Evolutionary conservation across 2,888 invertebrate genomes (phyloP), one percentile per base, ranked within the genome.

Genomic region (Hesperia comma): DNA sequence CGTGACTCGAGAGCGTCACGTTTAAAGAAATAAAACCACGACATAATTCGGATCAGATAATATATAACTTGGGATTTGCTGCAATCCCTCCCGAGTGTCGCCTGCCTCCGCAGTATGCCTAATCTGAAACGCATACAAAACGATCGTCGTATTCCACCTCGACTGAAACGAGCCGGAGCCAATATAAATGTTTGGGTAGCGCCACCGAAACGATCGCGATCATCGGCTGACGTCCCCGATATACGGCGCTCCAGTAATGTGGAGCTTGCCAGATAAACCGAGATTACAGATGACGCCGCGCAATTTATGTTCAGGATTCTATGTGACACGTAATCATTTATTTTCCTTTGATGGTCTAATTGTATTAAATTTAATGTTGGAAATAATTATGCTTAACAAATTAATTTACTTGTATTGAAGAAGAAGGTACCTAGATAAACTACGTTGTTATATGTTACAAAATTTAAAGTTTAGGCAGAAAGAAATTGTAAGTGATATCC

Each of bases 101-200:
- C 12, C 43, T 43, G 15, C 7, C 43, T 15, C 6, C n/a, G 43
- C n/a, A 15, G 43, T 43, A 43, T n/a, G 6, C 43, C 15, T 17
- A 15, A 46, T 46, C 46, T 46, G 7, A 17, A 46, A 46, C 0
- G 17, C 7, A 46, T 15, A 46, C 17, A 46, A 46, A 17, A 17
- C 17, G 46, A 7, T 15, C 46, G 5, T 17, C 46, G 8, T 5
- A 21, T 17, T 12, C 43, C 12, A 17, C 55, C 26, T 37, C 32
- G 7, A 43, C 19, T 15, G 21, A 17, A 46, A 56, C 46, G 55
- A 37, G 46, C 49, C 37, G n/a, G 55, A 37, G 46, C 56, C 37
- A 19, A 63, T 56, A 49, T 56, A 56, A 63, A 56, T 63, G 43
- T 43, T 62, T 46, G 56, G 55, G 15, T 17, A 56, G 19, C 55